Conservation (phyloP, 2,888 invertebrate genomes). For the Tenthredo amoena region DNA sequence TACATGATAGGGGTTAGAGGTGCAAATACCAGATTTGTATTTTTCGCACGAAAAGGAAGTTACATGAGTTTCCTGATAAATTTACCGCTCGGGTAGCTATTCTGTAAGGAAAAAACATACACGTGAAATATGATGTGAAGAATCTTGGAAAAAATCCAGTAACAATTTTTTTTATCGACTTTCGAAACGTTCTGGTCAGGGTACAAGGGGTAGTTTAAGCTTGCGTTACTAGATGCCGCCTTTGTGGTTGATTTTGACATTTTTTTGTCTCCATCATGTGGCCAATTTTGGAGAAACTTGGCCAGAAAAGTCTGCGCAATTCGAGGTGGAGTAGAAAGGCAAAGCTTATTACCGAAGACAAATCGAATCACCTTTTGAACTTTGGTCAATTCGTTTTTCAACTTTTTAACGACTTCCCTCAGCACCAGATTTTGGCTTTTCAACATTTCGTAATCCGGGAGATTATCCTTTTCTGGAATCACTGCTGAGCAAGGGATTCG, state of each 20-base stretch:
- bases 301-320: neutral
- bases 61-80: neutral
- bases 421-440: conserved; percentile 66
- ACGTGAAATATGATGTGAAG: neutral
- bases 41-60: neutral
- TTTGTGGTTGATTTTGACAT: neutral
- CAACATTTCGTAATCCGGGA: conserved; percentile 59
- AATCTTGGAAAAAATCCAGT: neutral
- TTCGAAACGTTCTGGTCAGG: neutral
- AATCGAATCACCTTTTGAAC: conserved; percentile 23
- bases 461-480: neutral
- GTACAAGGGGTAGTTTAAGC: neutral
- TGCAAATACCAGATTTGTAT: neutral
- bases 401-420: conserved; percentile 63
- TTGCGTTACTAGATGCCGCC: neutral
- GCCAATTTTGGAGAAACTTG: neutral
- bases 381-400: conserved; percentile 58
- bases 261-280: neutral
- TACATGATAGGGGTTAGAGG: neutral
- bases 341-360: neutral
- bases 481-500: neutral
- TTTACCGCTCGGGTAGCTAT: neutral
- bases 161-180: neutral
- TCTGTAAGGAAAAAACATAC: neutral
- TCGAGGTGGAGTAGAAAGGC: neutral